These are phyloP conservation scores for Dolichotis patagonum DNA, from an alignment of 2,113 vertebrate species.

Conservation along the genomic window DNA sequence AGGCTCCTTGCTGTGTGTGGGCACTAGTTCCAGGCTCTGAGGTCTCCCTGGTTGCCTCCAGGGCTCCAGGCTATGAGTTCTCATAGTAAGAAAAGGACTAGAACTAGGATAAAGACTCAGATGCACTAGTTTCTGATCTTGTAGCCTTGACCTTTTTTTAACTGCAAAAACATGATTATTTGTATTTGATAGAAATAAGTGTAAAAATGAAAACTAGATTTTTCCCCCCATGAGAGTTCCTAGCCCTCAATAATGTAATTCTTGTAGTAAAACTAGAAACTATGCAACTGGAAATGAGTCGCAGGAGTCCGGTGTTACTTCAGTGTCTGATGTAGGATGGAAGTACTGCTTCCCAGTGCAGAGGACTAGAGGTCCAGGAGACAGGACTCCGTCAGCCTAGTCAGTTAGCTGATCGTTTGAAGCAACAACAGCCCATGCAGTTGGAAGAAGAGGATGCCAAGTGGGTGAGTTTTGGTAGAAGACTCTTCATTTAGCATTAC, in stretches of 20 bases:
- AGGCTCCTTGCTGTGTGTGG: too few relatives aligned
- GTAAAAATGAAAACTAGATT: neutral
- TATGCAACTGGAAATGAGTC: neutral
- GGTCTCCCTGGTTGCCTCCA: neutral
- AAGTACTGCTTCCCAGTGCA: neutral
- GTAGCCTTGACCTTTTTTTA: neutral
- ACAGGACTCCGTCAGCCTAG: neutral
- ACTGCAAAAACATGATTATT: neutral
- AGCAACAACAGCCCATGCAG: neutral
- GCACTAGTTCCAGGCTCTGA: neutral
- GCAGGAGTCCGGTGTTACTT: neutral
- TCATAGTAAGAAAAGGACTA: neutral
- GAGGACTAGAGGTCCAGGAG: neutral
- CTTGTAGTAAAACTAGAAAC: neutral
- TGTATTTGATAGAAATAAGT: constrained; percentile 24
- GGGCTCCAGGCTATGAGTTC: neutral
- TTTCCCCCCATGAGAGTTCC: neutral
- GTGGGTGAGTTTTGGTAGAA: neutral
- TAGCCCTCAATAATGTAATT: neutral
- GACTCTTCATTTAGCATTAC: neutral
- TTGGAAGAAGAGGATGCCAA: neutral
- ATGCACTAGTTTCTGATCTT: neutral
- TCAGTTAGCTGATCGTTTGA: neutral
- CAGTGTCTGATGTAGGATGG: neutral
- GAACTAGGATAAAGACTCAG: neutral